These are phyloP conservation scores for Silurus lanzhouensis DNA, from an alignment of 2,797 vertebrate species.

Conservation along the genomic window DNA sequence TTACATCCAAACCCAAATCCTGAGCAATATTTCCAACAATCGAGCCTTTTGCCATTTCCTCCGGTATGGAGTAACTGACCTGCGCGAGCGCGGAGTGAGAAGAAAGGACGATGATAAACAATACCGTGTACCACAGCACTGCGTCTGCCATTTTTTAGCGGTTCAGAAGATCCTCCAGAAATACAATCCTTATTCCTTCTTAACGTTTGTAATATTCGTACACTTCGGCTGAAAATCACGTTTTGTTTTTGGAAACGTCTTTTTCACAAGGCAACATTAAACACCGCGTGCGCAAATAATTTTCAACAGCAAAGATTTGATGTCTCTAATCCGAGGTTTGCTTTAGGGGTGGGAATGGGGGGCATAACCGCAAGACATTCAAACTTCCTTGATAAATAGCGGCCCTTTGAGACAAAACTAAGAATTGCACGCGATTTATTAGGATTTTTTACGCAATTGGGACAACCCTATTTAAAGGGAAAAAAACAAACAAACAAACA, in stretches of 20 bases:
- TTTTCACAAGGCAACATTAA: background rate
- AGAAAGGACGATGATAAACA: slow-evolving; percentile 26
- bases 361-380: background rate
- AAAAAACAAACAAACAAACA: too few relatives aligned
- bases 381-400: slow-evolving; percentile 63
- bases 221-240: background rate
- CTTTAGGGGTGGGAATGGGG: background rate
- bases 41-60: slow-evolving; percentile 49
- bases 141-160: slow-evolving; percentile 13
- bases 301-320: background rate
- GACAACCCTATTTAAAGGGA: too few relatives aligned
- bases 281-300: background rate
- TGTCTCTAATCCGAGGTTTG: background rate
- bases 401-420: slow-evolving; percentile 64
- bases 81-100: slow-evolving; percentile 25
- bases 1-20: slow-evolving; percentile 47
- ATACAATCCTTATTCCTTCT: background rate
- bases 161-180: background rate
- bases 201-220: background rate
- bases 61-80: slow-evolving; percentile 49
- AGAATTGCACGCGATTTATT: background rate
- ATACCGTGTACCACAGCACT: slow-evolving; percentile 9
- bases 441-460: too few relatives aligned
- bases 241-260: background rate
- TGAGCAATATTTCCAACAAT: slow-evolving; percentile 48